These are phyloP conservation scores for Cheiracanthium punctorium DNA, from an alignment of 2,888 invertebrate genomes.

Conservation along the genomic window DNA sequence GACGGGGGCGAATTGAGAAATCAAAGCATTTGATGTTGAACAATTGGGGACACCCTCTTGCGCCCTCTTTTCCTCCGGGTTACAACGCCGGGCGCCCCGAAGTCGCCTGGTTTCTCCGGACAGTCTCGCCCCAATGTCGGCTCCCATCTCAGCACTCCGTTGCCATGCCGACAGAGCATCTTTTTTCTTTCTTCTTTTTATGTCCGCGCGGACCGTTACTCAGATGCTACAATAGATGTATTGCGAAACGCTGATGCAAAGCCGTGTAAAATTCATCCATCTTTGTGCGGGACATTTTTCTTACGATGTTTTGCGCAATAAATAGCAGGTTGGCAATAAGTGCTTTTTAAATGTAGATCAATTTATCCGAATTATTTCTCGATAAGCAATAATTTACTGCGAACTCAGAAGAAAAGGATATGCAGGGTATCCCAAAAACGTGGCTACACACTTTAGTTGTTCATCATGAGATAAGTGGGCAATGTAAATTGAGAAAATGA, in stretches of 20 bases:
- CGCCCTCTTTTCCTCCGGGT: background rate
- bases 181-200: constrained; percentile 9
- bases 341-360: too few species aligned
- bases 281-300: too few species aligned
- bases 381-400: too few species aligned
- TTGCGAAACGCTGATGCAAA: background rate
- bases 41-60: background rate
- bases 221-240: background rate
- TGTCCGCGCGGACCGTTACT: background rate
- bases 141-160: constrained; percentile 47
- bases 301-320: too few species aligned
- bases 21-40: background rate
- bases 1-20: background rate
- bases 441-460: too few species aligned
- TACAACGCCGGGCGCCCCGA: constrained; percentile 14
- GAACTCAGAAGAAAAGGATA: too few species aligned
- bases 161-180: constrained; percentile 49
- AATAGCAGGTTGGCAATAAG: too few species aligned
- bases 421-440: too few species aligned
- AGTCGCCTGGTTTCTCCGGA: constrained; percentile 18
- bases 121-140: constrained; percentile 60
- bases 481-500: too few species aligned
- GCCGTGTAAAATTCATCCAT: background rate
- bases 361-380: too few species aligned
- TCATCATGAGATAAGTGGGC: too few species aligned